Evolutionary conservation across 2,113 vertebrate genomes (phyloP).

Genomic region (Cochlearius cochlearius): DNA sequence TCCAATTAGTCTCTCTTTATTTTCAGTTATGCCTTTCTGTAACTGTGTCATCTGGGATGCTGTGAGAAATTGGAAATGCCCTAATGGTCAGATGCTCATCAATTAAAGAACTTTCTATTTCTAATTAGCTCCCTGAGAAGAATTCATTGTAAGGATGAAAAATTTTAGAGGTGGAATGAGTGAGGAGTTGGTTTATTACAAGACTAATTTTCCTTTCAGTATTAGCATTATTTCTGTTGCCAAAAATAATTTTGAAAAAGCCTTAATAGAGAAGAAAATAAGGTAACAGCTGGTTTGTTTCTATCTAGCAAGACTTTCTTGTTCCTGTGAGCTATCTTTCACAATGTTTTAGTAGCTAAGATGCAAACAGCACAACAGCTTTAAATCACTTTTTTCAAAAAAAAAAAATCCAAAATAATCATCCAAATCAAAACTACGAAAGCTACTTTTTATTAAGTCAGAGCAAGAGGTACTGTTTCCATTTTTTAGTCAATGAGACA

Average conservation of each 20-base stretch:
- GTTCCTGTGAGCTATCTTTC: neutral
- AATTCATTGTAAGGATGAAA: conserved; percentile 1
- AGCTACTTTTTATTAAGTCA: neutral
- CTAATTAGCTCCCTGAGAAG: conserved; percentile 63
- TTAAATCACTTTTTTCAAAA: neutral
- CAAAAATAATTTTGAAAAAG: neutral
- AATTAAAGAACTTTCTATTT: conserved; percentile 66
- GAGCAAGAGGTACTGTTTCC: neutral
- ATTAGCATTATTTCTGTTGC: neutral
- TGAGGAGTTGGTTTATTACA: neutral
- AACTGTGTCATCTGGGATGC: conserved; percentile 67
- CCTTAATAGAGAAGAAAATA: neutral
- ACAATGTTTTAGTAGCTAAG: neutral
- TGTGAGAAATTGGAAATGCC: conserved; percentile 67
- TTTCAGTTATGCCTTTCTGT: conserved; percentile 52
- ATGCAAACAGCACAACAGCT: neutral
- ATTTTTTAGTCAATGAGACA: neutral
- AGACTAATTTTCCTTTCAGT: neutral
- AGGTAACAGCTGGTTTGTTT: neutral
- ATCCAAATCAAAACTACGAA: neutral
- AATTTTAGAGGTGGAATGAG: neutral
- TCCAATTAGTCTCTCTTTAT: conserved; percentile 69
- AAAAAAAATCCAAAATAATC: neutral
- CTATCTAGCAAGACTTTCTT: neutral
- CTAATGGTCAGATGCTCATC: conserved; percentile 64